Evolutionary conservation across 2,888 invertebrate species (phyloP).

Genomic region (Allophyes oxyacanthae): DNA sequence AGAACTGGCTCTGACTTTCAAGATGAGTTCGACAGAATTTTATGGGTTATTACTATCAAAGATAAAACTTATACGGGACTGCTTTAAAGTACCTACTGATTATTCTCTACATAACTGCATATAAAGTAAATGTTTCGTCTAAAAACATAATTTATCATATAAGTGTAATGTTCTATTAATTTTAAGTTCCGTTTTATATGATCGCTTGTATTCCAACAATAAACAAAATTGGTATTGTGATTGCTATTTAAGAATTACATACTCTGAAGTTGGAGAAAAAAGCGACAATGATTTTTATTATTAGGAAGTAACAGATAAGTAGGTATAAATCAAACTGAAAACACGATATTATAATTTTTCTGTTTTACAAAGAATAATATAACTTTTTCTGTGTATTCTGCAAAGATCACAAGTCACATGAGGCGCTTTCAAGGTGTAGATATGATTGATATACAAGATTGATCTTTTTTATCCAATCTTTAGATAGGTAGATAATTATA

Average conservation of each 20-base stretch:
- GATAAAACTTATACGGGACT: conserved; percentile 52
- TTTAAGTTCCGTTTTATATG: conserved; percentile 6
- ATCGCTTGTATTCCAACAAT: not conserved
- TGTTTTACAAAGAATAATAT: conserved; percentile 21
- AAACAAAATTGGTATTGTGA: not conserved
- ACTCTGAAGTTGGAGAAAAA: conserved; percentile 2
- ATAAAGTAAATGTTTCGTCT: conserved; percentile 8
- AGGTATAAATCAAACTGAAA: conserved; percentile 11
- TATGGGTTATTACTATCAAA: conserved; percentile 69
- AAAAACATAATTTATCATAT: not conserved
- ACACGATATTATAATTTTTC: not conserved
- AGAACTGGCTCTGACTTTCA: conserved; percentile 76
- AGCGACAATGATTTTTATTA: conserved; percentile 5
- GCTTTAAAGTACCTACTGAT: conserved; percentile 39
- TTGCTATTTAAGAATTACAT: not conserved
- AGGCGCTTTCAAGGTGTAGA: conserved; percentile 42
- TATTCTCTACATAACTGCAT: conserved; percentile 21
- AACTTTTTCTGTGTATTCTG: conserved; percentile 35
- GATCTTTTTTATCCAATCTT: conserved; percentile 21
- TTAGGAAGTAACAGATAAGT: conserved; percentile 13
- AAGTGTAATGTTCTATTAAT: not conserved
- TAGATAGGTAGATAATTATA: not conserved
- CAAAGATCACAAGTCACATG: conserved; percentile 46
- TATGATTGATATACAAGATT: conserved; percentile 42
- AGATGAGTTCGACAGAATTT: conserved; percentile 70